Base-by-base conservation (phyloP, 2,113 vertebrate species). In the Pelmatolapia mariae region DNA sequence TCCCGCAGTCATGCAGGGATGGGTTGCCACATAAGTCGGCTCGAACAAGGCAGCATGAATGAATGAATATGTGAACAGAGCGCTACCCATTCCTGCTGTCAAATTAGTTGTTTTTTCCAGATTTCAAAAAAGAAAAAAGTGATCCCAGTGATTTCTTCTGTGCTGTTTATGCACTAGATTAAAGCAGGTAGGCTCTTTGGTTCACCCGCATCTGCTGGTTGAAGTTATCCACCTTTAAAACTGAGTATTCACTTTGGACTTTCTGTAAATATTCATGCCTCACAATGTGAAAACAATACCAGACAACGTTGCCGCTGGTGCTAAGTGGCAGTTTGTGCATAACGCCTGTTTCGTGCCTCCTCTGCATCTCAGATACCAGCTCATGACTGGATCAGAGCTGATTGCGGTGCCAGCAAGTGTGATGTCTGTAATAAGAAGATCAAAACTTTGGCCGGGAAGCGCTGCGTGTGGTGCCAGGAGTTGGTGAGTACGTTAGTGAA, bases 401-500 rank as follows among this genome's bases (percentile, higher is more conserved):
- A 97, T 91, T 97, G 97, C 61, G 96, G 96, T 12, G 95, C 96
- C 19, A 95, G 91, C 26, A 97, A 97, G 81, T 99, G 98, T 71
- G 96, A 97, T 80, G 91, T 94, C 68, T 98, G 98, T 94, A 97
- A 98, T 91, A 98, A 97, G 94, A 98, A 97, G 91, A 98, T 98
- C 86, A 97, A 97, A 88, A 97, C 93, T 47, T 94, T 98, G 15
- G 96, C 95, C 0, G 98, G 98, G 80, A 96, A 97, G 81, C 96
- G 96, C 54, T 99, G 98, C 54, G 97, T 97, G 26, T 98, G 98
- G 97, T 99, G 98, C 93, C 97, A 97, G 90, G 95, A 97, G 86
- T 96, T 97, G 96, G 98, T 98, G 90, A 95, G 82, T 86, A 63
- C 56, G 3, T 43, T 24, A 61, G 3, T 86, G 43, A 47, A 12